Conservation (phyloP, 2,113 vertebrate genomes). For the Hemicordylus capensis region DNA sequence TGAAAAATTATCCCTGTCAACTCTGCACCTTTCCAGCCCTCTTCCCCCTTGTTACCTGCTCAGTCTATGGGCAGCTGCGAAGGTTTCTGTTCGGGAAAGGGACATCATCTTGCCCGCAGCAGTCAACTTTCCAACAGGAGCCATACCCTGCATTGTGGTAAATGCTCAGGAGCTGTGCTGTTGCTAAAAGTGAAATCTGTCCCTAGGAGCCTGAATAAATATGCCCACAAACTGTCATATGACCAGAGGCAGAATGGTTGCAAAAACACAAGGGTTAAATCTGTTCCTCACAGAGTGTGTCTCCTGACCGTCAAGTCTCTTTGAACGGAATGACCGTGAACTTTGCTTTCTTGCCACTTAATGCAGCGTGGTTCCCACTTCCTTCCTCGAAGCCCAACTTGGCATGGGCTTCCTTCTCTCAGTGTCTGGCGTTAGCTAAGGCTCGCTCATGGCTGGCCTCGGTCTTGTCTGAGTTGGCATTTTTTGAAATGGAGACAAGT, state of each 20-base stretch:
- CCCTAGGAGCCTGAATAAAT: neutral
- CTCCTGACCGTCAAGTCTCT: neutral
- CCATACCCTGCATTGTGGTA: neutral
- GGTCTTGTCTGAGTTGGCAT: neutral
- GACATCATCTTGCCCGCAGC: neutral
- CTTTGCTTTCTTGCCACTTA: neutral
- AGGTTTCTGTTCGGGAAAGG: conserved; percentile 4
- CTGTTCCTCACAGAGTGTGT: neutral
- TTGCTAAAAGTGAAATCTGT: neutral
- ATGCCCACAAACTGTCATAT: neutral
- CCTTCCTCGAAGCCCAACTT: accelerated
- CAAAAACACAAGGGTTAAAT: neutral
- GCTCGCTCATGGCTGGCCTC: neutral
- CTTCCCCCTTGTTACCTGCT: neutral
- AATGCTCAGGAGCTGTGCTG: too few species aligned
- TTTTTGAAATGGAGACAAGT: neutral
- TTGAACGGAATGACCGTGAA: neutral
- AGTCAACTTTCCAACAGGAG: neutral
- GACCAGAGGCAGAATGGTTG: neutral
- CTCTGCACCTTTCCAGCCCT: too few species aligned
- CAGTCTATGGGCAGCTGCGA: conserved; percentile 17
- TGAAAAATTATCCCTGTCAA: accelerated
- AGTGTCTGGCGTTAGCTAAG: neutral
- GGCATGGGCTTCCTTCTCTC: neutral
- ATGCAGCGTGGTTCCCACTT: neutral